Base-by-base conservation (phyloP, 2,888 invertebrate species). In the Halocaridina rubra region DNA sequence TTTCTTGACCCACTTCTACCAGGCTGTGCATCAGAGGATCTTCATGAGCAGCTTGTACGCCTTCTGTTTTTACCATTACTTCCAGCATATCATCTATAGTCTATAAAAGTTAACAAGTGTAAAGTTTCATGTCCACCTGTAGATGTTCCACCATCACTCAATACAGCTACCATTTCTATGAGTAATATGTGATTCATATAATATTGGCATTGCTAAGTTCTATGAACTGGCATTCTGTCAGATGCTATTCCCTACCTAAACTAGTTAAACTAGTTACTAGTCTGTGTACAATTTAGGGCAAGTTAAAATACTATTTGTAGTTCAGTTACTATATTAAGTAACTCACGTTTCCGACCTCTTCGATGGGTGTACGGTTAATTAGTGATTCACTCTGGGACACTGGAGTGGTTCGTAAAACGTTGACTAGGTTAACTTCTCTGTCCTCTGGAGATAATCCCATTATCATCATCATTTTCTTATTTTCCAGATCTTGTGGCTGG, bases 81-180 rank as follows among this genome's bases (percentile, higher is more conserved):
- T 77, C 30, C 57, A 76, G 30, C 81, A 81, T 81, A 57, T 81
- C 76, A 2, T 76, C 76, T 13, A 81, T 32, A 4, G 69, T 57
- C 81, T 81, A 69, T 8, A 80, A 61, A 3, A 19, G 8, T 39
- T 10, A 5, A 53, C 16, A 53, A 19, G 16, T n/a, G 3, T 0
- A 10, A 0, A 53, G 19, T 53, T 53, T n/a, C 10, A 53, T 7
- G 13, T 53, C 8, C 13, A 8, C 16, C 2, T 2, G 19, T n/a
- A 2, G 8, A 53, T 8, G 8, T n/a, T 13, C 8, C 8, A 3
- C 19, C 3, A 53, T n/a, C n/a, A n/a, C n/a, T n/a, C n/a, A n/a
- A n/a, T n/a, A n/a, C n/a, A n/a, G n/a, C n/a, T n/a, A n/a, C n/a
- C n/a, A n/a, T n/a, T n/a, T n/a, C n/a, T n/a, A n/a, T n/a, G n/a